Evolutionary conservation across 2,888 invertebrate genomes (phyloP), one percentile per base, ranked within the genome.

Genomic region (Philonicus albiceps): DNA sequence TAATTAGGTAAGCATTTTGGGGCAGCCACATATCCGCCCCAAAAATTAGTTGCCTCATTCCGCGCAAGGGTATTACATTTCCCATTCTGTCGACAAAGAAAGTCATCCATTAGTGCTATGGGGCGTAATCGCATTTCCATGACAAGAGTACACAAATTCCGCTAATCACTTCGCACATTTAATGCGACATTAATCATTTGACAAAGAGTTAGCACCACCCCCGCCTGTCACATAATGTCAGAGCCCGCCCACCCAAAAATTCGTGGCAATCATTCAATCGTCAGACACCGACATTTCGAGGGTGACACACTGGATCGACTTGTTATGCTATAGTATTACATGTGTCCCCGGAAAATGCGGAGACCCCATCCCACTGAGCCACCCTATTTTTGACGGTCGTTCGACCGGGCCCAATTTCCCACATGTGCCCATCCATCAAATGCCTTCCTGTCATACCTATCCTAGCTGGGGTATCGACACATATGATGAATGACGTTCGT

Each of bases 131-230:
- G 37, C 34, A 83, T 83, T 64, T 83, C 64, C 64, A 55, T 83
- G 83, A 83, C 83, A 83, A 83, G 37, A 83, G 72, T 72, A 83
- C 83, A 83, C 72, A 83, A 83, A 83, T 83, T 83, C 80, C 85
- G 73, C 87, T 87, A 87, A 87, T 85, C 87, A 85, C 85, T 85
- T 87, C 73, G 55, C 87, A 87, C 85, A 87, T 87, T 87, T 85
- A 64, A 85, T 31, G 87, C 43, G 87, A 87, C 87, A 87, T 87
- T 87, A 85, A 87, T 87, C 87, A 87, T 87, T 55, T 43, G 49
- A 85, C 73, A 80, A 87, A 87, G 78, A 87, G 78, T 85, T 85
- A 85, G 85, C 87, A 85, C 85, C 85, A 72, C 72, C 83, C 83
- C 34, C 30, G 30, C n/a, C 55, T 83, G 83, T 83, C 83, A 83